Evolutionary conservation across 2,113 vertebrate genomes (phyloP).

Genomic region (Hemicordylus capensis): DNA sequence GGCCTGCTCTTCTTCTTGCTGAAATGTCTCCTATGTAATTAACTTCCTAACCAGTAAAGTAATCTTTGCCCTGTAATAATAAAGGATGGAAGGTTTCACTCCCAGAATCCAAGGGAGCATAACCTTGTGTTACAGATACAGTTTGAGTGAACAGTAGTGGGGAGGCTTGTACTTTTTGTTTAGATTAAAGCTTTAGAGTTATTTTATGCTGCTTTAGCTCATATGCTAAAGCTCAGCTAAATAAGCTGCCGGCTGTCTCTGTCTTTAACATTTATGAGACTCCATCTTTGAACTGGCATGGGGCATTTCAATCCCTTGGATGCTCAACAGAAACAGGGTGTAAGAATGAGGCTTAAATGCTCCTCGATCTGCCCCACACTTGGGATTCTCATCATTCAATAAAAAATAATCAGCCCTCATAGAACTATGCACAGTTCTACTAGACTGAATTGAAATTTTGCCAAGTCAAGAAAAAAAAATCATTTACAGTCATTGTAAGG

Average conservation of each 20-base stretch:
- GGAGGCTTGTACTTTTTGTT: constrained; percentile 25
- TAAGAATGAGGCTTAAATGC: neutral
- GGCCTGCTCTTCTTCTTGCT: constrained; percentile 42
- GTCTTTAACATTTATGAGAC: neutral
- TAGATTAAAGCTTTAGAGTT: constrained; percentile 16
- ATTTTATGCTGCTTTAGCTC: neutral
- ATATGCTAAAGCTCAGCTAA: neutral
- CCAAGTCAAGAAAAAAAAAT: neutral
- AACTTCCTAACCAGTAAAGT: constrained; percentile 51
- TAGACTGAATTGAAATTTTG: neutral
- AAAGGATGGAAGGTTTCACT: constrained; percentile 46
- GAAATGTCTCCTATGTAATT: constrained; percentile 56
- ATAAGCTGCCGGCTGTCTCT: neutral
- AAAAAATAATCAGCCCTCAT: neutral
- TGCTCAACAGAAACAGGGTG: neutral
- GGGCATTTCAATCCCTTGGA: neutral
- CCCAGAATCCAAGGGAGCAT: constrained; percentile 29
- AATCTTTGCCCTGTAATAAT: constrained; percentile 45
- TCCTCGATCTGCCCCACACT: neutral
- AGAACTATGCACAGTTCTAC: neutral
- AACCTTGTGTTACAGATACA: constrained; percentile 16
- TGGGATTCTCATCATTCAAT: neutral
- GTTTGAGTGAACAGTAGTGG: neutral
- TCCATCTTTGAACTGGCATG: neutral
- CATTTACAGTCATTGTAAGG: rapidly evolving